Base-by-base conservation (phyloP, 2,113 vertebrate species). In the human (Homo sapiens) region DNA sequence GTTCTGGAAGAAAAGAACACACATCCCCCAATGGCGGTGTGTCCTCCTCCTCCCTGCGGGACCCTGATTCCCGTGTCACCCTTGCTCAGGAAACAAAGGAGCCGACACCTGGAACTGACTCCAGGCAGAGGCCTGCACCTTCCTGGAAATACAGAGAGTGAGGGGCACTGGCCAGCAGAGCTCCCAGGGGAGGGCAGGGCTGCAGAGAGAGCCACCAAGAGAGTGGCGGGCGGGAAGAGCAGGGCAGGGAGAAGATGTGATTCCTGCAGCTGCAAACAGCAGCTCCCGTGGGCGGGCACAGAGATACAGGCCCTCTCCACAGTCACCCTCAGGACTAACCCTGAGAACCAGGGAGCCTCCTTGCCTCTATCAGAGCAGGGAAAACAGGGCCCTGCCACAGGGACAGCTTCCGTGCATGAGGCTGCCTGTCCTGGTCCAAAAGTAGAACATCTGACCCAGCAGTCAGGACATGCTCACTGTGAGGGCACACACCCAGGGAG, bases 21-120 rank as follows among this genome's bases (percentile, higher is more conserved):
- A 8, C 32, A 0, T 14, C 73, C 0, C 16, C 25, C 4, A 0
- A 3, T 17, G 0, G 13, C 1, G 11, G 16, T 0, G 13, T 5
- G 8, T 8, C 73, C 9, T 8, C 8, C 0, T 81, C 76, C 76
- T 45, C 52, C 8, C 22, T 0, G 64, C 40, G 0, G 10, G 4
- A 7, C 0, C 0, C 27, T 40, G 27, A 3, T 23, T 1, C 25
- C 4, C 8, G 70, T 13, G 8, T 8, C 45, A 32, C 25, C 70
- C 10, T 23, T 18, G 32, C 30, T 61, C 48, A 16, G 90, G 87
- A 78, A 61, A 5, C 11, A 6, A 57, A 22, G 9, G 22, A 8
- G 79, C 80, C n/a, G 0, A 2, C 64, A 30, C 35, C 75, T 11
- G 61, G 45, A 66, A 20, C 2, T 4, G 13, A 20, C 38, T 40